Base-by-base conservation (phyloP, 2,888 invertebrate genomes). In the Carabus problematicus region DNA sequence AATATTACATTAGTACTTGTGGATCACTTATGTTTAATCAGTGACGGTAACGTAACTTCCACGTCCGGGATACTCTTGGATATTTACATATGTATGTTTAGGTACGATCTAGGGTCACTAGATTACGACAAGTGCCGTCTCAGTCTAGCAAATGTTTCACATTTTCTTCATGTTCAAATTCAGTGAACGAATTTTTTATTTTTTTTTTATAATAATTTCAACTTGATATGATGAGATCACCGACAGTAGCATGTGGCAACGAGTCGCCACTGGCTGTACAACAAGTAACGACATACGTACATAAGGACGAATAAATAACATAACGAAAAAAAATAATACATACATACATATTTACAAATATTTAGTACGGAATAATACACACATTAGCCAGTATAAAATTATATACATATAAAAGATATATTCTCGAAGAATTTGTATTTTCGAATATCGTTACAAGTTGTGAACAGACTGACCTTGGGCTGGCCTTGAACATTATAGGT, bases 1-100 rank as follows among this genome's bases (percentile, higher is more conserved):
- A 77, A 75, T 76, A 77, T 75, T 77, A 64, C 56, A 56, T 64
- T 56, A 64, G 55, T 60, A 67, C 43, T 67, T 60, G 77, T 73
- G 73, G 75, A 77, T 78, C 76, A 77, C 76, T 76, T 76, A 75
- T 73, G 75, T 70, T 70, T 74, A 72, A 73, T 75, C 72, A 67
- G 67, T 64, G 64, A 56, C 60, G 67, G 67, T 67, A 67, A 67
- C 67, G 67, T 56, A 67, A 67, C 52, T 49, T 59, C 47, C 54
- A 12, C 12, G 12, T 8, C 7, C 2, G 12, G 45, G 61, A 61
- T 64, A 56, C 42, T 52, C 16, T 45, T 41, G 18, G 55, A 64
- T 66, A 67, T 67, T 60, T 67, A 67, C 67, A 67, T 67, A 49
- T 58, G 59, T 59, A 67, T 67, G 60, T 14, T 67, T 64, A 41